Percentiles rank a stretch among this genome's conserved stretches.
phyloP scores from a whole-genome alignment of 2,113 vertebrate species.

The Gopherus evgoodei region DNA sequence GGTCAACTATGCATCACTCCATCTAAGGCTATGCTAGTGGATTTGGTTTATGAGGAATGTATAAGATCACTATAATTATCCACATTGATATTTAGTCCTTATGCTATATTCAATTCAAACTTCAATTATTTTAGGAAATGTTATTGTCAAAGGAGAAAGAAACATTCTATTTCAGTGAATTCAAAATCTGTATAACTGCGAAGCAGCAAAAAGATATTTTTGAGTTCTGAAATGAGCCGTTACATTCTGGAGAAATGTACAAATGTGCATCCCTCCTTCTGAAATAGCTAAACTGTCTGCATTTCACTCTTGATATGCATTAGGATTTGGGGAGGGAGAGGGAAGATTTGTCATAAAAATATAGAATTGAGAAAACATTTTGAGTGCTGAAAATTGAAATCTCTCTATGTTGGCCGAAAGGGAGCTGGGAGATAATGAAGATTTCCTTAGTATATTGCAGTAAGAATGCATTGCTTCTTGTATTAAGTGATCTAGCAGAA shows the following conservation, averaged over 20 bases:
- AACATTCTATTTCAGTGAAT: constrained; percentile 30
- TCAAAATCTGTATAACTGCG: constrained; percentile 31
- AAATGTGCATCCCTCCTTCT: background rate
- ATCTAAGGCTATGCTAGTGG: constrained; percentile 8
- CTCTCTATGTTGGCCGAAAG: background rate
- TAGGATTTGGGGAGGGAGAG: background rate
- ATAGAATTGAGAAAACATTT: constrained; percentile 1
- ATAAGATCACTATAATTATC: constrained; percentile 52
- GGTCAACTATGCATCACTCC: constrained; percentile 35
- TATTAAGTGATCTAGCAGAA: background rate
- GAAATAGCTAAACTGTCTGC: background rate
- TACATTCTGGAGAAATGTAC: background rate
- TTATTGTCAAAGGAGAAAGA: background rate
- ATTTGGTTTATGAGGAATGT: constrained; percentile 45
- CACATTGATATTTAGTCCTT: constrained; percentile 5
- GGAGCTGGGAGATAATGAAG: background rate
- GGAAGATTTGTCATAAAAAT: background rate
- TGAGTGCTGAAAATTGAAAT: constrained; percentile 18
- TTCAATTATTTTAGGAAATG: constrained; percentile 30
- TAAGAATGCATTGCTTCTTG: background rate
- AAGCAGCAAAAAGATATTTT: constrained; percentile 1
- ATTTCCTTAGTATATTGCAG: too few relatives aligned
- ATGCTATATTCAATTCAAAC: constrained; percentile 10
- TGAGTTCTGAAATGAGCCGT: background rate
- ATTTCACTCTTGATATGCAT: background rate